Evolutionary conservation across 2,888 invertebrate genomes (phyloP), one percentile per base, ranked within the genome.

Genomic region (Chalcis sispes): DNA sequence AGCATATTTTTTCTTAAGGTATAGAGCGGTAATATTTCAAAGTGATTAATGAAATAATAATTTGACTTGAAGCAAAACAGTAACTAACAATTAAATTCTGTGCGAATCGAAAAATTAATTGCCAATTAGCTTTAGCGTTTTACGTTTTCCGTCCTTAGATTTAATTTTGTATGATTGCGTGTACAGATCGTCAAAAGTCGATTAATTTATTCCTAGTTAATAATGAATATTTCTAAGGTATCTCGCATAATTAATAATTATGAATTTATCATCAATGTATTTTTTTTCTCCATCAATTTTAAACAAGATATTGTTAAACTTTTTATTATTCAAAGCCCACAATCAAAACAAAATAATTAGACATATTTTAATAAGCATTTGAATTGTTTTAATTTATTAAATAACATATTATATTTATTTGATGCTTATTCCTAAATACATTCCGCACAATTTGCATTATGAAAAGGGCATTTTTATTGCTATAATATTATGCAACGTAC

Each of bases 111-210:
- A 77, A 48, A 75, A 71, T 65, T 74, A 76, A 81, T 79, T 79
- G 81, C 79, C 79, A 77, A 80, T 83, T 83, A 82, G 80, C 73
- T 79, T 82, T 81, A 84, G 78, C 72, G 80, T 83, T 86, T 86
- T 86, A 83, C 81, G 83, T 86, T 87, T 83, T 88, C 88, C 88
- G 88, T 88, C 88, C 87, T 86, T 88, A 87, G 86, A 77, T 85
- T 85, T 87, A 88, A 85, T 87, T 88, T 88, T 85, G 77, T 85
- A 87, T 84, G 58, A 83, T 84, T 82, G 80, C 80, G 78, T 84
- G 85, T 85, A 86, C 82, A 85, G 81, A 85, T 83, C 80, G 81
- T 83, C 72, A 64, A 64, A 48, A 27, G 77, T 65, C 72, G 75
- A 70, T 66, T 79, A 71, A 79, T 73, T 78, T 72, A 75, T 75